Evolutionary conservation across 2,797 vertebrate species (phyloP), one percentile per base, ranked within the genome.

Genomic region (Clarias laeviceps): DNA sequence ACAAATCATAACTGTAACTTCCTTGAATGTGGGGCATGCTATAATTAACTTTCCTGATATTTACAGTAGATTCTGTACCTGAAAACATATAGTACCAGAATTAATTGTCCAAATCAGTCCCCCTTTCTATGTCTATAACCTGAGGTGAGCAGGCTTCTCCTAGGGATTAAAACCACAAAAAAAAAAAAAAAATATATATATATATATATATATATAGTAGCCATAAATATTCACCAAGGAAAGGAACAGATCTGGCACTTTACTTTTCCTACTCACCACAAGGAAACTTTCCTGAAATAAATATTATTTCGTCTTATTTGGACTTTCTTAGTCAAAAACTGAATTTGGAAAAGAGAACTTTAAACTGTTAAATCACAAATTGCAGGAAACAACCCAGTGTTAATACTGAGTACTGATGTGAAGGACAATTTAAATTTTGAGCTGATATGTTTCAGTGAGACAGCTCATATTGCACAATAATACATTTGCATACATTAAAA

Each of bases 171-270:
- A 87, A 90, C 82, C 88, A 82, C 84, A 57, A 77, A 79, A 22
- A 86, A 70, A 89, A 87, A 86, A n/a, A n/a, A n/a, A n/a, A n/a
- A n/a, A n/a, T n/a, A 88, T 80, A 83, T 61, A 82, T 34, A 57
- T n/a, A n/a, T n/a, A n/a, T n/a, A n/a, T n/a, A n/a, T n/a, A 88
- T 81, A 84, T 62, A 82, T 34, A 59, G 62, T 15, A n/a, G 65
- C 8, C 81, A 73, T 82, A 77, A 86, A 81, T 89, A 79, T 78
- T 70, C 59, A 80, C 27, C n/a, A 45, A 84, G 83, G 83, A 85
- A 62, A 82, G 70, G 74, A 68, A 70, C 56, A 86, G 73, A 84
- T 82, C 37, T 65, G 45, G 29, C 77, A 84, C 69, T 85, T 78
- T n/a, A 76, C 70, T 87, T 78, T 66, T 68, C 64, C 69, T 83